These are phyloP conservation scores for Thera obeliscata DNA, from an alignment of 2,888 invertebrate genomes.

Conservation along the genomic window DNA sequence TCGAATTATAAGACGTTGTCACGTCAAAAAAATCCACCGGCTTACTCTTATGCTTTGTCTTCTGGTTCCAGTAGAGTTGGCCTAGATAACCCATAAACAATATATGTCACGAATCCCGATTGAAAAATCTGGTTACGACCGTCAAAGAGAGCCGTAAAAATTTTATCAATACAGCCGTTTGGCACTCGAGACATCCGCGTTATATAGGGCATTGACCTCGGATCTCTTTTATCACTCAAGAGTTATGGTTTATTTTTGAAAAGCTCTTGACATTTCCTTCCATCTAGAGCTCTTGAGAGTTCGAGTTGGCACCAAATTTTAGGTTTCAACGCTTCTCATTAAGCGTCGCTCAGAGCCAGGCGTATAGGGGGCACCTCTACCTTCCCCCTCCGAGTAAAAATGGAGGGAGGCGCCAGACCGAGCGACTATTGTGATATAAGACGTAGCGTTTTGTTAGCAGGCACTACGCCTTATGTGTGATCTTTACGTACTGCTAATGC, in stretches of 20 bases:
- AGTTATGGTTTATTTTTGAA: slow-evolving; percentile 49
- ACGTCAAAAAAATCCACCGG: no score
- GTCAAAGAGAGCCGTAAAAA: slow-evolving; percentile 60
- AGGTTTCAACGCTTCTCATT: slow-evolving; percentile 81
- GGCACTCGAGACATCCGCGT: slow-evolving; percentile 49
- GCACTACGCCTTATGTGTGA: slow-evolving; percentile 55
- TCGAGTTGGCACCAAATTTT: slow-evolving; percentile 83
- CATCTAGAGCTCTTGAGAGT: slow-evolving; percentile 72
- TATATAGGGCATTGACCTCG: slow-evolving; percentile 45
- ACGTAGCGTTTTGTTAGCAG: slow-evolving; percentile 70
- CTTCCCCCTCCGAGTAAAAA: slow-evolving; percentile 20
- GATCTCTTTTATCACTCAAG: slow-evolving; percentile 39
- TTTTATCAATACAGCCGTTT: slow-evolving; percentile 70
- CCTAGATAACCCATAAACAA: slow-evolving; percentile 16
- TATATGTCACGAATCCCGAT: slow-evolving; percentile 27
- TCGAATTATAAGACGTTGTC: no score
- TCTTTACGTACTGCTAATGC: slow-evolving; percentile 42
- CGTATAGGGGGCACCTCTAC: slow-evolving; percentile 30
- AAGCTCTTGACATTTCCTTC: slow-evolving; percentile 38
- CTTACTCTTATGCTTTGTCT: neutral
- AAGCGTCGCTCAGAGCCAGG: slow-evolving; percentile 61
- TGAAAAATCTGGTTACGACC: slow-evolving; percentile 58
- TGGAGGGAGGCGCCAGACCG: slow-evolving; percentile 50
- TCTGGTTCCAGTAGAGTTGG: neutral
- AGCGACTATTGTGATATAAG: slow-evolving; percentile 68